Evolutionary conservation across 30 jellyfish, hydroid and myxozoan species (phyloP), one percentile per base, ranked within the genome.

Genomic region (Pseudorhiza aurosa): DNA sequence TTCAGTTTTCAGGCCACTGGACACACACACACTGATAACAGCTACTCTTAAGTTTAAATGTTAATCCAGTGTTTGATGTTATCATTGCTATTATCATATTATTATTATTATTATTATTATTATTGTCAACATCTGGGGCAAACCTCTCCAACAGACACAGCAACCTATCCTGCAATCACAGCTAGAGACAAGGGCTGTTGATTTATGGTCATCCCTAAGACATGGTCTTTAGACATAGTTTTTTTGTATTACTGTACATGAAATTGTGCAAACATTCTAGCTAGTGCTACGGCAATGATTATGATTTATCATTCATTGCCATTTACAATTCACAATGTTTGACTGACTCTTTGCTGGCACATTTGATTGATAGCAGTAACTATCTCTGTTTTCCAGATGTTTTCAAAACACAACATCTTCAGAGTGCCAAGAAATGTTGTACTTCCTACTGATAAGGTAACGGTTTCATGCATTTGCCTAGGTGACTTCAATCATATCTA

Each of bases 381-480:
- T 14, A 24, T 8, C 18, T 47, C 56, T 47, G 33, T 31, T 42
- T 59, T 60, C 24, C 74, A 77, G 82, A 15, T 60, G 43, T 77
- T 28, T 49, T 32, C 55, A 19, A 33, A 36, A 30, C 68, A 45
- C 11, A 77, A 77, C 89, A 49, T 64, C 18, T 60, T 77, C 65
- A 33, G 65, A 59, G 43, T 77, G 1, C 81, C 89, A 32, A 33
- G 47, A 10, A 77, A 77, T 30, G 89, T 77, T 40, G 55, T 46
- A 21, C 73, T 47, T 10, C 82, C 89, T 2, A 2, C 37, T 28
- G 89, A 60, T 39, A 77, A 77, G 75, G 89, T 77, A 22, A 8
- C 39, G n/a, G n/a, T n/a, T n/a, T n/a, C n/a, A n/a, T n/a, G n/a
- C n/a, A n/a, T n/a, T n/a, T n/a, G n/a, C n/a, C n/a, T n/a, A n/a